Conservation (phyloP, 2,113 vertebrate species). For the Cyrtonyx montezumae region DNA sequence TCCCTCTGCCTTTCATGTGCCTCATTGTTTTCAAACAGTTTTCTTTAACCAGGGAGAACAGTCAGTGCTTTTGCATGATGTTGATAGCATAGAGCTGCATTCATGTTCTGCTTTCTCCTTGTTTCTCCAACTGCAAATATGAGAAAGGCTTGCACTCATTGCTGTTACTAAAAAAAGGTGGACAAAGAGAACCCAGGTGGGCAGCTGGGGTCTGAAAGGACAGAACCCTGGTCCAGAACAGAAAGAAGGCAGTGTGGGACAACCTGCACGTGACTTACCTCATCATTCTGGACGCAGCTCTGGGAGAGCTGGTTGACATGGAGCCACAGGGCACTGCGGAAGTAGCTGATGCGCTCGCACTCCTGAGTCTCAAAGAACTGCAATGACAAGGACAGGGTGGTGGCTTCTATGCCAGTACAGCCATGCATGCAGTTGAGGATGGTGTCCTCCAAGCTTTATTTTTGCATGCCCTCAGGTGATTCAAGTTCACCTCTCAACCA, state of each 20-base stretch:
- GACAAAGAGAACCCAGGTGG: neutral
- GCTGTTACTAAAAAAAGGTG: neutral
- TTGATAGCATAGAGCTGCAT: neutral
- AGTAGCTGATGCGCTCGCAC: conserved; percentile 85
- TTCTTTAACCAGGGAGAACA: neutral
- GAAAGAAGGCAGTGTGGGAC: neutral
- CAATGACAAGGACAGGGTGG: neutral
- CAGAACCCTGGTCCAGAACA: neutral
- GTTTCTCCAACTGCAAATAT: neutral
- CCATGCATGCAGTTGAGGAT: neutral
- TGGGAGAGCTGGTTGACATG: conserved; percentile 93
- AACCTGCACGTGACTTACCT: conserved; percentile 72
- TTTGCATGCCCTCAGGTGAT: neutral
- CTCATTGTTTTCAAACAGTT: neutral
- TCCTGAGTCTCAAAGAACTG: conserved; percentile 91
- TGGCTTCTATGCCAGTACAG: neutral
- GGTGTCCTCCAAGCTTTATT: neutral
- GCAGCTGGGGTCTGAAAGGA: neutral
- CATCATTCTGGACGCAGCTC: conserved; percentile 90
- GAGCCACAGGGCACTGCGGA: conserved; percentile 91
- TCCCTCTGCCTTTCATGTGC: neutral
- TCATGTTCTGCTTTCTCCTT: neutral
- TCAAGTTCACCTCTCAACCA: neutral
- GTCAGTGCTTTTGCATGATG: neutral
- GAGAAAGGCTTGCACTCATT: neutral